These are phyloP conservation scores for Endotricha flammealis DNA, from an alignment of 2,888 invertebrate genomes.

Conservation along the genomic window DNA sequence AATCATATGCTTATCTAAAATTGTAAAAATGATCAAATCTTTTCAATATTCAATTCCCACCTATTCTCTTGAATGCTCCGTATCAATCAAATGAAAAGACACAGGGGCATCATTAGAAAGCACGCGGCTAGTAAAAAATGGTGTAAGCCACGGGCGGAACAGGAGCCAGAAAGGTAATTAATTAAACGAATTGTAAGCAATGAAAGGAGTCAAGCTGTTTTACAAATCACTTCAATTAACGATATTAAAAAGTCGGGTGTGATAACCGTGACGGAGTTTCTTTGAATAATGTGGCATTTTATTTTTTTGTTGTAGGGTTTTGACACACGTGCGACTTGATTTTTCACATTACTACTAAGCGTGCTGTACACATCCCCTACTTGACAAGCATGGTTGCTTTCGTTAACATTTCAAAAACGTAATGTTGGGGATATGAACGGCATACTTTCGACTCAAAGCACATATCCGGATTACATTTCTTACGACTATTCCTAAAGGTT, in stretches of 20 bases:
- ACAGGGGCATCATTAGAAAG: constrained; percentile 42
- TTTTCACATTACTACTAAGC: constrained; percentile 15
- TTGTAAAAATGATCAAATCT: too few relatives aligned
- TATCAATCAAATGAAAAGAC: constrained; percentile 17
- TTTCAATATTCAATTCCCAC: too few relatives aligned
- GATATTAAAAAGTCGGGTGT: constrained; percentile 72
- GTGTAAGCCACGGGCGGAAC: constrained; percentile 60
- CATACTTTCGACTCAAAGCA: too few relatives aligned
- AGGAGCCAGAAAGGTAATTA: constrained; percentile 75
- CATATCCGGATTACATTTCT: too few relatives aligned
- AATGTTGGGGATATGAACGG: too few relatives aligned
- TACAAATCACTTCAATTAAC: constrained; percentile 79
- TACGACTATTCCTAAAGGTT: too few relatives aligned
- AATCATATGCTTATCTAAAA: too few relatives aligned
- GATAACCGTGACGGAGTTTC: constrained; percentile 53
- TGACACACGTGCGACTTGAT: constrained; percentile 70
- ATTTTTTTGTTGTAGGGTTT: constrained; percentile 30
- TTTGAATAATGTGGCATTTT: constrained; percentile 37
- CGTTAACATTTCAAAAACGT: too few relatives aligned
- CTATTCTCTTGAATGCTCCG: too few relatives aligned
- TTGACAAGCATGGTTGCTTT: too few relatives aligned
- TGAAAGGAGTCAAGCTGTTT: constrained; percentile 78
- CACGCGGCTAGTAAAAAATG: constrained; percentile 59
- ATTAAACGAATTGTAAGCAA: constrained; percentile 76
- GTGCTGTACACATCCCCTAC: constrained; percentile 6